Base-by-base conservation (phyloP, 2,113 vertebrate genomes). In the Calidris pugnax region DNA sequence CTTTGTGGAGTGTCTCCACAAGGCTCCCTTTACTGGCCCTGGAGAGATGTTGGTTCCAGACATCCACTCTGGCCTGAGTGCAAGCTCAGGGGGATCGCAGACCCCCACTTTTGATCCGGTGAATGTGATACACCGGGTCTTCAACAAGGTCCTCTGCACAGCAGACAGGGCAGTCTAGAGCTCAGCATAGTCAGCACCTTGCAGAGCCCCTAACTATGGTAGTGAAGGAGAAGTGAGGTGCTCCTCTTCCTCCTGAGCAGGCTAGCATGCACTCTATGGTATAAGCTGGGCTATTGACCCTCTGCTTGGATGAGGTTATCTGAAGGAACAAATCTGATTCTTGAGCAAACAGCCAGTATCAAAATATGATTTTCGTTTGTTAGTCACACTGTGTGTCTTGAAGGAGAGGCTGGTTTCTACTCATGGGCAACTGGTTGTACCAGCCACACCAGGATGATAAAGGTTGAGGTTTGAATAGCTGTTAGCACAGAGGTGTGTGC, bases 351-450 rank as follows among this genome's bases (percentile, higher is more conserved):
- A 86, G 45, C 41, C 78, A 71, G 5, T 26, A 76, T 35, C 4
- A 48, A 72, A 83, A 90, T 69, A 72, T 85, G 85, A 55, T 79
- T 94, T 89, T 76, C 0, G 0, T 57, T 85, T 41, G 3, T 95
- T 94, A 92, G 75, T 93, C 93, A 96, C 2, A 0, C 39, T 96
- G 92, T 97, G 90, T 96, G 51, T 82, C 56, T 88, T 96, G 76
- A 84, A 92, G 95, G 96, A 93, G 92, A 63, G 92, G 87, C 85
- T 94, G 72, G 50, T 80, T 94, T 91, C 43, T 80, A 2, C n/a
- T 21, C 32, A n/a, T 37, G 74, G 83, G 59, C 47, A 78, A 74
- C 50, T 41, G 37, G 50, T 69, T 51, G 43, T 72, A 50, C 90
- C 56, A 71, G 85, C 53, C 92, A 80, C 57, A 10, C 64, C 64